Evolutionary conservation across 2,113 vertebrate genomes (phyloP), one percentile per base, ranked within the genome.

Genomic region (Dolichallabes microphthalmus): DNA sequence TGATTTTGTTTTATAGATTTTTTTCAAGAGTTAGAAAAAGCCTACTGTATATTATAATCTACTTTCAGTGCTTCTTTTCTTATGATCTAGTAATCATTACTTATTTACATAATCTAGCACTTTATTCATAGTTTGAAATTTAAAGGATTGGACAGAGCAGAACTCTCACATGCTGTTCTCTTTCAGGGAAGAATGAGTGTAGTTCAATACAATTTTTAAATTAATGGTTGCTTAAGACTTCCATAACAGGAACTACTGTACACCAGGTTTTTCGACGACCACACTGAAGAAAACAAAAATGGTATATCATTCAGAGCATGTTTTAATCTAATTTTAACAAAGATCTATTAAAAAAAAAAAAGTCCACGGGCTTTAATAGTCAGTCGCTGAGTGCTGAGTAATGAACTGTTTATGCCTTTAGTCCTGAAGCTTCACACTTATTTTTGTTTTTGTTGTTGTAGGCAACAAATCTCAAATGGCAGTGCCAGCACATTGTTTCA

Each of bases 401-500:
- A 84, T 77, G 64, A 78, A 77, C 74, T 68, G 68, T 57, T 86
- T 81, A 86, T 63, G 57, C 35, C 22, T 81, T 81, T 81, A 73
- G 50, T 25, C 77, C 77, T 77, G 35, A 73, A 61, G 57, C 64
- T 73, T 66, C 8, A 35, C 55, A 80, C 32, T 85, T 13, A 13
- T 73, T 79, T 71, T 80, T 53, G 15, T 57, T 50, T 35, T n/a
- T 75, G 73, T 79, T 39, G 20, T 81, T 63, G 64, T 77, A 64
- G 53, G 83, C 74, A 76, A 74, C 27, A 64, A 85, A 78, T 85
- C 74, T 85, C 83, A 32, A 68, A 85, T 78, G 83, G 25, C 83
- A 78, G 12, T 35, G 74, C 80, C 66, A 69, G 78, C 52, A 73
- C 84, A 80, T 85, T 85, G 60, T 73, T 80, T 79, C 58, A 74